A percentile compares a stretch with the other conserved stretches of the same genome.
Conservation (phyloP, 2,888 invertebrate species). For the Drosophila basisetae region DNA sequence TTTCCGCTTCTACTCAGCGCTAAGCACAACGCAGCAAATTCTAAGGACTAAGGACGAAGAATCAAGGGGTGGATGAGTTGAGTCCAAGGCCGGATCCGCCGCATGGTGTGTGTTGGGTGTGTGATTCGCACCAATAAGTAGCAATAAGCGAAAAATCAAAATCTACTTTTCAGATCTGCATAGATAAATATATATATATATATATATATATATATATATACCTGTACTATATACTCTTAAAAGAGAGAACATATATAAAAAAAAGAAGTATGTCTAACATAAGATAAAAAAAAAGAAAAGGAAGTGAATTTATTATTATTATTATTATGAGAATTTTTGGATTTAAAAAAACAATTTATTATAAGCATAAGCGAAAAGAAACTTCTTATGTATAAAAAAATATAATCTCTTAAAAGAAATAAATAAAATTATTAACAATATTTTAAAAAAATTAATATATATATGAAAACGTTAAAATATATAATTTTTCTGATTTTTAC, state of each 20-base stretch:
- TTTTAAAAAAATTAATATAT: neutral
- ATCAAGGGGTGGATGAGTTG: slow-evolving; percentile 14
- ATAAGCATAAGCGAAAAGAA: neutral
- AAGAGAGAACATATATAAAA: neutral
- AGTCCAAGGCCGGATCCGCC: slow-evolving; percentile 19
- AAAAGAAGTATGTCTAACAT: neutral
- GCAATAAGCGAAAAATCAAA: slow-evolving; percentile 35
- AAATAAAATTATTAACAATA: too few species aligned
- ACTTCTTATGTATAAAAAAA: neutral
- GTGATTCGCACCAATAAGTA: slow-evolving; percentile 44
- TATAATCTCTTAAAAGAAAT: neutral
- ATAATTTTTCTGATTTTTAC: neutral
- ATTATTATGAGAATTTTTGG: too few species aligned
- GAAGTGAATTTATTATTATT: too few species aligned
- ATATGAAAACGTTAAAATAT: neutral
- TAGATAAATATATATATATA: neutral
- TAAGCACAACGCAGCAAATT: neutral
- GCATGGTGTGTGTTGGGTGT: slow-evolving; percentile 23
- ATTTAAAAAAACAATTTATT: too few species aligned
- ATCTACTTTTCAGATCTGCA: slow-evolving; percentile 19
- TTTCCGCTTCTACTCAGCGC: slow-evolving; percentile 45
- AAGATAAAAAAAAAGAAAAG: neutral
- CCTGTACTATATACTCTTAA: neutral
- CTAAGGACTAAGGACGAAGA: neutral
- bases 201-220: neutral